Evolutionary conservation across 2,888 invertebrate genomes (phyloP).

Genomic region (Himalopsyche kuldschensis): DNA sequence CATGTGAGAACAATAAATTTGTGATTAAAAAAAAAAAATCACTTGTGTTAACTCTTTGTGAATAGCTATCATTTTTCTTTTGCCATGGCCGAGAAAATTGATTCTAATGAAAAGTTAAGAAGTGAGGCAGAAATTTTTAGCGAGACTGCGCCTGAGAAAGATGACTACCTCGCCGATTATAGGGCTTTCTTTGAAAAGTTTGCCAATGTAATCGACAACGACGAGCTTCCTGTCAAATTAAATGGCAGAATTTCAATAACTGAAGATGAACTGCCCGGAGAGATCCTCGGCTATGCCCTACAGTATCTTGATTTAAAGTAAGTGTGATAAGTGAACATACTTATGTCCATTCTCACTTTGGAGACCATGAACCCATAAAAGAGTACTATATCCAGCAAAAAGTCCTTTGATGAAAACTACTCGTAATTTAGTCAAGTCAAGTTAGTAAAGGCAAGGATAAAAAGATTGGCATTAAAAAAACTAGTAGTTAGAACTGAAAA

Average conservation of each 20-base stretch:
- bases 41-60: neutral
- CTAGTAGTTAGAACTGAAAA: too few relatives aligned
- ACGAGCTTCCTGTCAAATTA: constrained; percentile 74
- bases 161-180: constrained; percentile 70
- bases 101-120: neutral
- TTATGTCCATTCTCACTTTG: too few relatives aligned
- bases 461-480: too few relatives aligned
- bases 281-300: constrained; percentile 74
- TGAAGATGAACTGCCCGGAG: constrained; percentile 71
- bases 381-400: too few relatives aligned
- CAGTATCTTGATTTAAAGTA: constrained; percentile 78
- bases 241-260: constrained; percentile 66
- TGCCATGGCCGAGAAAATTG: constrained; percentile 15
- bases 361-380: too few relatives aligned
- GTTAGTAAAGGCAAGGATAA: too few relatives aligned
- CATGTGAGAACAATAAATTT: neutral
- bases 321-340: constrained; percentile 41
- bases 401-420: too few relatives aligned
- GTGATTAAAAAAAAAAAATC: neutral
- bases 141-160: constrained; percentile 51
- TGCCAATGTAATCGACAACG: constrained; percentile 68
- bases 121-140: neutral
- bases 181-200: constrained; percentile 74
- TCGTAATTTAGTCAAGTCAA: too few relatives aligned
- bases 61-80: neutral